These are phyloP conservation scores for Characodon lateralis DNA, from an alignment of 2,797 vertebrate genomes.

Conservation along the genomic window DNA sequence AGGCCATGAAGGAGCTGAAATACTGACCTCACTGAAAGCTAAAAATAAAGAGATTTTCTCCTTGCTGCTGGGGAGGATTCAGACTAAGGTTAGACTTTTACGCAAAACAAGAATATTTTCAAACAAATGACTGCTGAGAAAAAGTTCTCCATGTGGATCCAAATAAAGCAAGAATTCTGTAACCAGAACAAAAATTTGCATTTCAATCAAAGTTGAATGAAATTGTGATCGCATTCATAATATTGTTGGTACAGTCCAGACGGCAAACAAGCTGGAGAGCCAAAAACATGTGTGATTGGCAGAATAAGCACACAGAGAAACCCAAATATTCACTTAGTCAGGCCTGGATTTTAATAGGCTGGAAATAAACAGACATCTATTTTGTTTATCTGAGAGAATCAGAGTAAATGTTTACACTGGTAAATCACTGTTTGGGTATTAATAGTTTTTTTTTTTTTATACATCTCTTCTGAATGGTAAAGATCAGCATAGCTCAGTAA, in stretches of 20 bases:
- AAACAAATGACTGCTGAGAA: neutral
- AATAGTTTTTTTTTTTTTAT: no score
- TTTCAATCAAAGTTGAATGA: conserved; percentile 5
- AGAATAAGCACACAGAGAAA: neutral
- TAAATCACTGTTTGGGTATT: neutral
- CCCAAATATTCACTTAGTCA: neutral
- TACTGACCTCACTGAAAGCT: neutral
- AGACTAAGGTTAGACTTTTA: neutral
- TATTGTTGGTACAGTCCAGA: conserved; percentile 5
- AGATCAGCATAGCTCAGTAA: conserved; percentile 13
- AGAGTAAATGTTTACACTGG: neutral
- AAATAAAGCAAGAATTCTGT: conserved; percentile 9
- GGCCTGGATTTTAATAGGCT: neutral
- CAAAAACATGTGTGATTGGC: neutral
- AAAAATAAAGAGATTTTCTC: neutral
- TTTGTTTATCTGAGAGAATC: neutral
- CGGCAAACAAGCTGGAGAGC: conserved; percentile 4
- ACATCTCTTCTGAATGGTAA: neutral
- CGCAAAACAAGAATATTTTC: neutral
- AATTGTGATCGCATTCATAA: conserved; percentile 5
- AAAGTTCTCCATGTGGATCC: neutral
- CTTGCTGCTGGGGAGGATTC: neutral
- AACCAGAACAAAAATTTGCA: conserved; percentile 17
- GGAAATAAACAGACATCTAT: neutral
- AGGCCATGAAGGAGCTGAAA: neutral